Evolutionary conservation across 2,888 invertebrate genomes (phyloP), one percentile per base, ranked within the genome.

Genomic region (Nomada goodeniana): DNA sequence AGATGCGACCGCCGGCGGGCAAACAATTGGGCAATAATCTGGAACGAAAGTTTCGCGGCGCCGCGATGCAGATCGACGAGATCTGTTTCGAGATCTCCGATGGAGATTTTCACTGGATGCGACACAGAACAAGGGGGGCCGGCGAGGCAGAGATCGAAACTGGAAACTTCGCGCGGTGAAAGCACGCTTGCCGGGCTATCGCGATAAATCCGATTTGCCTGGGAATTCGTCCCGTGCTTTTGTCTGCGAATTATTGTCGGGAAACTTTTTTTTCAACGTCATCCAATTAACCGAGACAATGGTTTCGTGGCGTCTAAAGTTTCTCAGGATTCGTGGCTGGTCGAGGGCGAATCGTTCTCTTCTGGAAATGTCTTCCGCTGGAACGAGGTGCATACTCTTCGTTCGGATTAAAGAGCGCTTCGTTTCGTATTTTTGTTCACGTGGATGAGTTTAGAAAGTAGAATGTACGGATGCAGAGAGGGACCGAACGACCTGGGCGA

Each of bases 201-300:
- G 73, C 47, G 82, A 75, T 82, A 60, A 82, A 78, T 78, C 71
- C 68, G 61, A 77, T 82, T 82, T 77, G 47, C 50, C 61, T n/a
- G 74, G 20, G 42, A 50, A 52, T 77, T 20, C 23, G 15, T 23
- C 42, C 13, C 11, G 29, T 47, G n/a, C 65, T 7, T 11, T 50
- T n/a, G 67, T 47, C 64, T 11, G 47, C 47, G 53, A 72, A 76
- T 76, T 76, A 76, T 76, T 65, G 42, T 2, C 52, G 53, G 36
- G 67, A 69, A 74, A 26, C 26, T 29, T 71, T 64, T 26, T 55
- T 36, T 61, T 63, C n/a, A 18, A 29, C 7, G 10, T 10, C 42
- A 47, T 11, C 23, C 53, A 69, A 80, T 72, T 79, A 73, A 20
- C 18, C 26, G 36, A 3, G 3, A 5, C 18, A 53, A 13, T 23